A percentile compares a stretch with the other conserved stretches of the same genome.
phyloP scores from a whole-genome alignment of 2,888 invertebrate species.

The Omphaloscelis lunosa region DNA sequence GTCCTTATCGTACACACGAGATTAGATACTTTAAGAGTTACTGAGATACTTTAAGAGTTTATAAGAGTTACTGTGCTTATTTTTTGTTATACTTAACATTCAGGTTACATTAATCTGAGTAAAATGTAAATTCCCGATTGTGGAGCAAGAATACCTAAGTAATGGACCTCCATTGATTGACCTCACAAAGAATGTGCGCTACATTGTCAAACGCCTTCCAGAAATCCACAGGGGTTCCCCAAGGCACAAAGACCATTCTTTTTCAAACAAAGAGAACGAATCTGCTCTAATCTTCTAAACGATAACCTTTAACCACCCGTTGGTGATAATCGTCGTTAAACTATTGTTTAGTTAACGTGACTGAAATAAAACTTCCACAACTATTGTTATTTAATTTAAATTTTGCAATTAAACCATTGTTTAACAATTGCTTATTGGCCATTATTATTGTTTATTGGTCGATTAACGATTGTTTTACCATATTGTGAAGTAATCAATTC shows the following conservation, averaged over 20 bases:
- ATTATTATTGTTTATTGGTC: constrained; percentile 15
- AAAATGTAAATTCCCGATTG: not conserved
- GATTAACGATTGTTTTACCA: constrained; percentile 27
- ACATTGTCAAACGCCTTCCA: constrained; percentile 46
- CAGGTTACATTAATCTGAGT: not conserved
- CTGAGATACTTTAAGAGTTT: too few relatives aligned
- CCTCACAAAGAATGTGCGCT: not conserved
- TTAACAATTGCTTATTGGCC: constrained; percentile 10
- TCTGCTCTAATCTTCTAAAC: constrained; percentile 21
- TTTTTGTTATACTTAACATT: not conserved
- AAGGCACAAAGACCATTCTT: constrained; percentile 27
- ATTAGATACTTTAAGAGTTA: too few relatives aligned
- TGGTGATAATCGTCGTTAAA: constrained; percentile 21
- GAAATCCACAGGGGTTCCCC: constrained; percentile 41
- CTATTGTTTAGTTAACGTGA: constrained; percentile 16
- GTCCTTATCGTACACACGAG: too few relatives aligned
- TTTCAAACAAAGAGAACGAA: constrained; percentile 6
- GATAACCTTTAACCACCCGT: not conserved
- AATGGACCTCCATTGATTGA: not conserved
- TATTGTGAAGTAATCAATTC: not conserved
- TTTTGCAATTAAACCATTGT: constrained; percentile 24
- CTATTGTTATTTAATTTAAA: constrained; percentile 23
- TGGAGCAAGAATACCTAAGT: not conserved
- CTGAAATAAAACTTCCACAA: constrained; percentile 22
- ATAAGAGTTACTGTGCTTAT: not conserved